A percentile compares a stretch with the other conserved stretches of the same genome.
Conservation (phyloP, 2,888 invertebrate species). For the Encarsia formosa region DNA sequence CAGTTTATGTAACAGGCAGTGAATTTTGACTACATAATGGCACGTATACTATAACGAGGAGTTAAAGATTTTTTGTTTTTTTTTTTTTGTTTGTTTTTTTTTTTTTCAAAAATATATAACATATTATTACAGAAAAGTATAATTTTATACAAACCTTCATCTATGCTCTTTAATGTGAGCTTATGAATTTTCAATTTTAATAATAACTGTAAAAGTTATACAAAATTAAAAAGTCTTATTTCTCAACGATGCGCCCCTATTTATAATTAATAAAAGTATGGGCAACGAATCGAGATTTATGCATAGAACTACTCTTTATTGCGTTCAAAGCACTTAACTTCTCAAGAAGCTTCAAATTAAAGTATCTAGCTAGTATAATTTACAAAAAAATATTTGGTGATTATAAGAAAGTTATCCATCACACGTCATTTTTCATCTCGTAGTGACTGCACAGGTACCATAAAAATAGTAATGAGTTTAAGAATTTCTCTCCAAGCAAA, state of each 20-base stretch:
- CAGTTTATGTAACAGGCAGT: conserved; percentile 15
- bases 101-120: conserved; percentile 23
- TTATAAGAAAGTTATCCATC: conserved; percentile 16
- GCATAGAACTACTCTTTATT: conserved; percentile 16
- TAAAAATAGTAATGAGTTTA: conserved; percentile 14
- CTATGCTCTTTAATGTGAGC: conserved; percentile 20
- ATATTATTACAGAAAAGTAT: conserved; percentile 22
- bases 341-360: conserved; percentile 20
- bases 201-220: conserved; percentile 26
- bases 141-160: conserved; percentile 23
- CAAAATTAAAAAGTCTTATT: conserved; percentile 27
- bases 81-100: conserved; percentile 5
- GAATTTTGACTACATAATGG: conserved; percentile 22
- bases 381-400: conserved; percentile 23
- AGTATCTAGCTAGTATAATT: conserved; percentile 22
- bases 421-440: conserved; percentile 11
- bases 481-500: conserved; percentile 9
- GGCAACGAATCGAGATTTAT: conserved; percentile 13
- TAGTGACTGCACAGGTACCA: conserved; percentile 11
- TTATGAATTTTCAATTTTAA: conserved; percentile 24
- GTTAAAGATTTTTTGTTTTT: conserved; percentile 10
- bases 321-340: conserved; percentile 16
- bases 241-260: conserved; percentile 23
- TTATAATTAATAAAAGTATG: conserved; percentile 20
- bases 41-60: conserved; percentile 22